A percentile compares a stretch with the other conserved stretches of the same genome.
phyloP scores from a whole-genome alignment of 2,113 vertebrate genomes.

The Tychaedon coryphoeus region DNA sequence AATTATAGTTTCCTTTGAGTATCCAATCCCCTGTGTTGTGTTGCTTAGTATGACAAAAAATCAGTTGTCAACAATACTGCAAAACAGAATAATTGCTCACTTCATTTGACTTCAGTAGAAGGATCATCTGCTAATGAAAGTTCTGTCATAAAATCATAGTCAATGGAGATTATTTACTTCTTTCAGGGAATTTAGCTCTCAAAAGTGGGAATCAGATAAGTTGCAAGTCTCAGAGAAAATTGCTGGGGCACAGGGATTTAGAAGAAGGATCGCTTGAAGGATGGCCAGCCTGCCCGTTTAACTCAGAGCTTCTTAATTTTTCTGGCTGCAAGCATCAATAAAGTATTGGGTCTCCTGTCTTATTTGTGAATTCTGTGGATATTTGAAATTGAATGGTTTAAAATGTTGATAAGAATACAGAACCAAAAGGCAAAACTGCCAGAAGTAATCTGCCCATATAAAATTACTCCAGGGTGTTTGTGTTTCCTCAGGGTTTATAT shows the following conservation, averaged over 20 bases:
- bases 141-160: conserved; percentile 31
- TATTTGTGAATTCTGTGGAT: not conserved
- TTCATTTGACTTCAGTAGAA: conserved; percentile 2
- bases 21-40: not conserved
- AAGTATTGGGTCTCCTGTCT: not conserved
- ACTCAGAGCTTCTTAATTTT: conserved; percentile 48
- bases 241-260: conserved; percentile 8
- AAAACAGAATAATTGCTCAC: conserved; percentile 30
- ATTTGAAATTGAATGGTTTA: conserved; percentile 19
- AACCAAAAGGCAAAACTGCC: not conserved
- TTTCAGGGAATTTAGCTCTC: conserved; percentile 32
- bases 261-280: conserved; percentile 35
- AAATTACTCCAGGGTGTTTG: not conserved
- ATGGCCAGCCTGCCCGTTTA: conserved; percentile 5
- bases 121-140: conserved; percentile 28
- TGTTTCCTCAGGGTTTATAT: conserved; percentile 1
- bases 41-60: conserved; percentile 48
- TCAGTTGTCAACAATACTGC: not conserved
- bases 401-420: conserved; percentile 16
- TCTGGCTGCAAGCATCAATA: conserved; percentile 8
- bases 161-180: not conserved
- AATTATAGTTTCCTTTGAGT: conserved; percentile 39
- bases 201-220: not conserved
- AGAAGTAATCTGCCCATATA: not conserved
- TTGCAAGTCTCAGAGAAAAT: not conserved